Evolutionary conservation across 37 sponge, comb jelly and placozoan genomes (phyloP), one percentile per base, ranked within the genome.

Genomic region (Axinella damicornis): DNA sequence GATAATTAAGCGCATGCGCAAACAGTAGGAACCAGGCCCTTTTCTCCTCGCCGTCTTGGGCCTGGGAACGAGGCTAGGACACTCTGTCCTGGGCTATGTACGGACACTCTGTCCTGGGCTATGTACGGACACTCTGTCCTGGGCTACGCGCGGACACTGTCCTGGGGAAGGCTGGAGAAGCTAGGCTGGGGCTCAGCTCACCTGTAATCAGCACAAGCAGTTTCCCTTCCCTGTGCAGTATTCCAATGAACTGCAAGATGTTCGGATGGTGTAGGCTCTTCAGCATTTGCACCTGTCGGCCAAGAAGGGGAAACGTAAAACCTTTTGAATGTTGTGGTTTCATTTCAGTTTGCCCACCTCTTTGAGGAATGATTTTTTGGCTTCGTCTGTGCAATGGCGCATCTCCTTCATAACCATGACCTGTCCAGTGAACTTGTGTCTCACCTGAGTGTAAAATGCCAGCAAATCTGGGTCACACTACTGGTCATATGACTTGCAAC

Each of bases 381-480:
- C 82, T 41, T 95, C 95, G 1, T 95, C 80, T 15, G 92, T 82
- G 20, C 70, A 78, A 11, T 71, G 65, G 37, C 56, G 17, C 86
- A 95, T 85, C 58, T 88, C 92, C 89, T 95, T 95, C 89, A 95
- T 89, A 53, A 95, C 95, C 92, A 95, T 95, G 69, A 84, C 92
- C 76, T 91, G 85, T 22, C 87, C 87, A 18, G 95, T 95, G 64
- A 52, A 70, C 54, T 71, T 84, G 82, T 95, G 92, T 27, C 64
- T 66, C 15, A 95, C 92, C 94, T 94, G 60, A 6, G 59, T 0
- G 31, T n/a, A n/a, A n/a, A n/a, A n/a, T n/a, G n/a, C n/a, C n/a
- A n/a, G n/a, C n/a, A n/a, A n/a, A n/a, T n/a, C n/a, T n/a, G n/a
- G n/a, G n/a, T n/a, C n/a, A n/a, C n/a, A n/a, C n/a, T n/a, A n/a